Conservation (phyloP, 2,113 vertebrate species). For the Tautogolabrus adspersus region DNA sequence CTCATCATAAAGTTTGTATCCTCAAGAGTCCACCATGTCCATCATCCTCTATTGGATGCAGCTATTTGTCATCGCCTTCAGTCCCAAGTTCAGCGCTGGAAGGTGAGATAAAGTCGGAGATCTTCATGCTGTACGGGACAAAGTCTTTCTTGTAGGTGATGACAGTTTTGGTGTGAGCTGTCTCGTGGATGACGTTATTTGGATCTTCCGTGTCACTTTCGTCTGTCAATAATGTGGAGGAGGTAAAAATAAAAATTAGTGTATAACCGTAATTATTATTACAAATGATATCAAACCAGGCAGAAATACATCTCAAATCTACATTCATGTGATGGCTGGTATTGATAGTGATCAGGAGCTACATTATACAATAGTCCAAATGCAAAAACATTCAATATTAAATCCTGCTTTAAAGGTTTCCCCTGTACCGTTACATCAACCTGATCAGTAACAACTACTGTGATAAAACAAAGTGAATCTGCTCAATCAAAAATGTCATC, state of each 20-base stretch:
- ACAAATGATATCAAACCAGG: too few species aligned
- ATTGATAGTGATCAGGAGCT: too few species aligned
- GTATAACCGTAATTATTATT: neutral
- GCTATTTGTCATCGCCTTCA: slow-evolving; percentile 44
- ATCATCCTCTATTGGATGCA: neutral
- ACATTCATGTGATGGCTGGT: neutral
- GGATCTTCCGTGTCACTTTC: slow-evolving; percentile 26
- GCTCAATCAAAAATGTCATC: too few species aligned
- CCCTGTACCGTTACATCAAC: too few species aligned
- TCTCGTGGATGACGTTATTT: slow-evolving; percentile 21
- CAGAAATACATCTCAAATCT: neutral
- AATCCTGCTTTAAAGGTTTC: too few species aligned
- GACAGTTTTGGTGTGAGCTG: slow-evolving; percentile 21
- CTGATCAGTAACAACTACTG: too few species aligned
- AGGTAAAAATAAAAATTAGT: neutral
- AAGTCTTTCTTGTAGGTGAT: slow-evolving; percentile 75
- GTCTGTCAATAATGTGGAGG: slow-evolving; percentile 1
- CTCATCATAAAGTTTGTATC: neutral
- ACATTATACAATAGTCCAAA: too few species aligned
- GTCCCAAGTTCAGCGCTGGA: slow-evolving; percentile 21
- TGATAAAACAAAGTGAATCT: too few species aligned
- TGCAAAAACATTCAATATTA: too few species aligned
- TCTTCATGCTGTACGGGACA: slow-evolving; percentile 72
- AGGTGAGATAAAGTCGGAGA: slow-evolving; percentile 65
- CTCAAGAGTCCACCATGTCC: neutral